Conservation (phyloP, 2,113 vertebrate species). For the Craseonycteris thonglongyai region DNA sequence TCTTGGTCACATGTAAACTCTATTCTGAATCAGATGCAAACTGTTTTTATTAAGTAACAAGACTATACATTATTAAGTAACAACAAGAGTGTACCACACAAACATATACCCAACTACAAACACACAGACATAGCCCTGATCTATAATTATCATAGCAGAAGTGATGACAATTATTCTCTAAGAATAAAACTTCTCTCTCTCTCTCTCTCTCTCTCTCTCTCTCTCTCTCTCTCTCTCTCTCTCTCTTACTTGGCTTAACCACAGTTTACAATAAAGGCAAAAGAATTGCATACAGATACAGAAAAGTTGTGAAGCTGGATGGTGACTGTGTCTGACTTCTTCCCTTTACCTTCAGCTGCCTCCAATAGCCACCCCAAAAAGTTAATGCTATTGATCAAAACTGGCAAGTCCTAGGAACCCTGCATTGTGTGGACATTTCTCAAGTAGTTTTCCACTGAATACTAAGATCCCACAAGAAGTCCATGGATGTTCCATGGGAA, state of each 20-base stretch:
- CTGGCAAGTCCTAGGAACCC: not conserved
- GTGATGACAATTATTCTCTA: not conserved
- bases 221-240: too few species aligned
- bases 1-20: not conserved
- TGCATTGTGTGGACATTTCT: not conserved
- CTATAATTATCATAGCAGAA: not conserved
- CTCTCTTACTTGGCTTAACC: not conserved
- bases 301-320: not conserved
- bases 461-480: not conserved
- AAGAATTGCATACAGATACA: not conserved
- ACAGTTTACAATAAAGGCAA: slow-evolving; percentile 3
- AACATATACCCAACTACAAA: not conserved
- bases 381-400: not conserved
- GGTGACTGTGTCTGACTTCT: not conserved
- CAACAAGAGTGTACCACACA: not conserved
- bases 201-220: too few species aligned
- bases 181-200: not conserved
- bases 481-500: not conserved
- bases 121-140: not conserved
- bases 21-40: not conserved
- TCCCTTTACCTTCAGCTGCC: not conserved
- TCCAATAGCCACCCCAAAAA: not conserved
- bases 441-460: not conserved
- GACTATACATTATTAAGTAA: not conserved
- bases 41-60: not conserved